Base-by-base conservation (phyloP, 2,888 invertebrate genomes). In the Digitonthophagus gazella region DNA sequence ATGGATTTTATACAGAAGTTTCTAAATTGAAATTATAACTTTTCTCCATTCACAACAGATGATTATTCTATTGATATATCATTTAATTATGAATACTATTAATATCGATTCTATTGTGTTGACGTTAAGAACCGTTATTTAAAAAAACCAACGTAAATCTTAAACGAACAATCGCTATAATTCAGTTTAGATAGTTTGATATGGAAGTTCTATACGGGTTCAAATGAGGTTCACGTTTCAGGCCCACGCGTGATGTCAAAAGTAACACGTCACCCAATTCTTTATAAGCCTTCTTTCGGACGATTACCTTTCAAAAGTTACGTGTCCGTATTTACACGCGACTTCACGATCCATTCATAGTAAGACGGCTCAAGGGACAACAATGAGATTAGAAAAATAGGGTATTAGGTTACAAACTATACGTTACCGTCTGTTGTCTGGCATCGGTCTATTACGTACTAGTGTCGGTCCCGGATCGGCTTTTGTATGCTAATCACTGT, bases 401-500 rank as follows among this genome's bases (percentile, higher is more conserved):
- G 28, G 28, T 44, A 44, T 44, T 44, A 44, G 28, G 28, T 44
- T 44, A 44, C 28, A 44, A 44, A 44, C 28, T 44, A 44, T 44
- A 44, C 28, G 28, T 44, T 44, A 44, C 28, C 28, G 28, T 44
- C 28, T 44, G 28, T 44, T 44, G 28, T 44, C 28, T 44, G 28
- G 28, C 28, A 44, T 44, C 28, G 28, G 11, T 44, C 28, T 44
- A 44, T 44, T 44, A 44, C 28, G 28, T 44, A 8, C 28, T 6
- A 44, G 28, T 44, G 11, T 44, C n/a, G n/a, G n/a, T n/a, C n/a
- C n/a, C n/a, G 67, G 61, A 63, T 57, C 64, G 63, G 64, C 67
- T 67, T 67, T 67, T 67, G 67, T 67, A 67, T 67, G 67, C 64
- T 67, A 67, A 67, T 67, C 56, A 15, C 64, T 67, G 22, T 67